Percentiles rank a stretch among this genome's conserved stretches.
Evolutionary conservation across 2,797 vertebrate species (phyloP).

Genomic region (Pseudocheirus occidentalis): DNA sequence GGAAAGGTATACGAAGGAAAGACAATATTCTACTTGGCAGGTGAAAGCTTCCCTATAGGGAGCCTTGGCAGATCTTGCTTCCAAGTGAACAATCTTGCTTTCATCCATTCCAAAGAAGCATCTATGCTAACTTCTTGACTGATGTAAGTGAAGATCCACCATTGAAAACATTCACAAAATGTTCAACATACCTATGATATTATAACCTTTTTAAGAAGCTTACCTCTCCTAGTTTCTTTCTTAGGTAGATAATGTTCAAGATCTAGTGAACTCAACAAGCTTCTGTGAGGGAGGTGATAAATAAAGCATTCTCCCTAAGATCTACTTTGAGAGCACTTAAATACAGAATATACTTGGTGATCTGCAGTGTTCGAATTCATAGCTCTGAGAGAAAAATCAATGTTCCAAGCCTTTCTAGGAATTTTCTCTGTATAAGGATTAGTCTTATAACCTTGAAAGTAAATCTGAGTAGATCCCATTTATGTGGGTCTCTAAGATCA

Average conservation of each 20-base stretch:
- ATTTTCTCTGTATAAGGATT: neutral
- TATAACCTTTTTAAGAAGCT: neutral
- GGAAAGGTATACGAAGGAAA: neutral
- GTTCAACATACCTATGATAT: neutral
- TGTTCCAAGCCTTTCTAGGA: neutral
- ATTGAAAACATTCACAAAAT: neutral
- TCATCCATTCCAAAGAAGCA: too few species aligned
- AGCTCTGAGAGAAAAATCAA: rapidly evolving
- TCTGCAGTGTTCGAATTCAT: too few species aligned
- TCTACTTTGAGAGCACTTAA: rapidly evolving
- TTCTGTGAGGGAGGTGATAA: neutral
- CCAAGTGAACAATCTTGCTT: rapidly evolving
- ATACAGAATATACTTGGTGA: neutral
- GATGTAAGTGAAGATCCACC: neutral
- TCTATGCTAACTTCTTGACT: neutral
- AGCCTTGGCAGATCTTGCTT: neutral
- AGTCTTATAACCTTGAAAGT: neutral
- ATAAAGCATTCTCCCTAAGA: neutral
- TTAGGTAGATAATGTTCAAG: neutral
- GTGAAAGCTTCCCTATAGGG: rapidly evolving
- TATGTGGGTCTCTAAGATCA: neutral
- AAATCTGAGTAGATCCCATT: neutral
- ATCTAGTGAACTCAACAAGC: neutral
- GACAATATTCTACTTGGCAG: rapidly evolving
- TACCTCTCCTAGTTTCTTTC: neutral